A percentile compares a stretch with the other conserved stretches of the same genome.
These are phyloP conservation scores for Tupaia chinensis DNA, from an alignment of 2,113 vertebrate genomes.

Conservation along the genomic window DNA sequence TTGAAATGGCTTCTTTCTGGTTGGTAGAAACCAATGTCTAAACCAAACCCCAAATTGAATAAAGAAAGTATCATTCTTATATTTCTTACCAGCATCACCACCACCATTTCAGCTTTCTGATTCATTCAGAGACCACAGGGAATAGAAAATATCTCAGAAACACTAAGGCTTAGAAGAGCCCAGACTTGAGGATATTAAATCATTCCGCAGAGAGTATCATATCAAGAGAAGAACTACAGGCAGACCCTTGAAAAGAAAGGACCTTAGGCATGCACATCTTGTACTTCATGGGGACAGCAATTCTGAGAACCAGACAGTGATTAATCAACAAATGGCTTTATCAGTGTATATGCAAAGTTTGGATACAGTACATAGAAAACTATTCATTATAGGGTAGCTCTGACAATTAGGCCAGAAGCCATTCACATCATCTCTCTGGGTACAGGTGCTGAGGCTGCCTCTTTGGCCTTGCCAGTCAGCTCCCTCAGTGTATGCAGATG, in stretches of 20 bases:
- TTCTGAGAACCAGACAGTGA: background rate
- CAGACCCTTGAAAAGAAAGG: background rate
- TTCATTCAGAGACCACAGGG: background rate
- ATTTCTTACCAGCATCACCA: background rate
- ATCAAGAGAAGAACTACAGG: background rate
- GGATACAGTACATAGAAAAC: background rate
- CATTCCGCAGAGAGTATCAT: no score
- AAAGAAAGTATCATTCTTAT: background rate
- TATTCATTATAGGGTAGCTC: background rate
- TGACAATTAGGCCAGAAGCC: background rate
- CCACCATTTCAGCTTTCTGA: background rate
- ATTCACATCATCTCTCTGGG: background rate
- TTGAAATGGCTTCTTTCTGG: background rate
- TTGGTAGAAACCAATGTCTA: background rate
- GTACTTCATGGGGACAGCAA: background rate
- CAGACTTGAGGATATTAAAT: background rate
- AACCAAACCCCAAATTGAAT: background rate
- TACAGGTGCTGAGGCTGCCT: no score
- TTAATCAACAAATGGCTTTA: background rate
- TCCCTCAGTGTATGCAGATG: background rate
- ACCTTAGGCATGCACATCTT: background rate
- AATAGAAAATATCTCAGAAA: background rate
- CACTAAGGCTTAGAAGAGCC: background rate
- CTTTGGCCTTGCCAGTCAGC: background rate
- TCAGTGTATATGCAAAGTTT: background rate